Evolutionary conservation across 2,888 invertebrate genomes (phyloP).

Genomic region (Stenichneumon culpator): DNA sequence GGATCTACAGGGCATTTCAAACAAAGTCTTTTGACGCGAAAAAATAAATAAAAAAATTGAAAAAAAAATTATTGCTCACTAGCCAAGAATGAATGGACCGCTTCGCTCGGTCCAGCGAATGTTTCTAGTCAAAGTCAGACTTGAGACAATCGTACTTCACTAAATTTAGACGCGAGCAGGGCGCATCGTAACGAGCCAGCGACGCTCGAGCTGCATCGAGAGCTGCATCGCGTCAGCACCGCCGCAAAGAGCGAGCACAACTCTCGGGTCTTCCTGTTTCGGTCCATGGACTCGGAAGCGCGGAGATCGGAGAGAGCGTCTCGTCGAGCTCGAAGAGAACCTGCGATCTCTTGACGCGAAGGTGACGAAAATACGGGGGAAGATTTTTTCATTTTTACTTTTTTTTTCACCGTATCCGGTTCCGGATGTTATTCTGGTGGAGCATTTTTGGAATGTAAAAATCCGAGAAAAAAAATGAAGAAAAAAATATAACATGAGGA

Average conservation of each 20-base stretch:
- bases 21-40: slow-evolving; percentile 10
- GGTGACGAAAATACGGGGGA: slow-evolving; percentile 55
- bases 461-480: slow-evolving; percentile 3
- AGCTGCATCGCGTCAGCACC: slow-evolving; percentile 34
- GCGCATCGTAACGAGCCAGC: slow-evolving; percentile 52
- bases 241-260: slow-evolving; percentile 1
- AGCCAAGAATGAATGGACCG: slow-evolving; percentile 51
- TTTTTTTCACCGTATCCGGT: slow-evolving; percentile 48
- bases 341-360: slow-evolving; percentile 6
- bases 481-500: slow-evolving; percentile 11
- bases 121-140: slow-evolving; percentile 59
- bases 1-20: slow-evolving; percentile 17
- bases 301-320: slow-evolving; percentile 6
- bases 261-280: slow-evolving; percentile 46
- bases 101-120: slow-evolving; percentile 40
- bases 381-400: neutral
- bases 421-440: slow-evolving; percentile 49
- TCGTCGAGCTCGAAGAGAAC: neutral
- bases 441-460: slow-evolving; percentile 5
- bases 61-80: slow-evolving; percentile 18
- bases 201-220: neutral
- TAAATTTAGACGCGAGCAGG: slow-evolving; percentile 61
- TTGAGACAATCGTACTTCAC: slow-evolving; percentile 56
- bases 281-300: neutral
- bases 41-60: neutral